Percentiles rank a stretch among this genome's conserved stretches.
Conservation (phyloP, 2,888 invertebrate species). For the Heliconius sara region DNA sequence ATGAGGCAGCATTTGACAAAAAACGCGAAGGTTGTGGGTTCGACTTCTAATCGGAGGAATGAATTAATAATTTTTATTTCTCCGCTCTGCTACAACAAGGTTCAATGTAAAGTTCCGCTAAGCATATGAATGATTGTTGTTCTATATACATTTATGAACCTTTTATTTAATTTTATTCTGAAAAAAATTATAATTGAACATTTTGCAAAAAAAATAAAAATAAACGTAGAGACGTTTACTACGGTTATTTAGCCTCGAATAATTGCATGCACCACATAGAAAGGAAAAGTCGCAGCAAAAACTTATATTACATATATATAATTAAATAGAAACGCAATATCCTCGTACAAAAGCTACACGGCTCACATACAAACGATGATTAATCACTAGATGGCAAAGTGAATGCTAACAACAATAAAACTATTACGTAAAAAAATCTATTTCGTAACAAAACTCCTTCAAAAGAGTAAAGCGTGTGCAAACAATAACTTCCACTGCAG, state of each 20-base stretch:
- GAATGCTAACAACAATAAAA: constrained; percentile 26
- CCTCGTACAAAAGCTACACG: constrained; percentile 25
- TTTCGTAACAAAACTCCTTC: constrained; percentile 22
- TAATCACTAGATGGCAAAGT: constrained; percentile 29
- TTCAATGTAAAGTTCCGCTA: too few species aligned
- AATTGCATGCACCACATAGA: background rate
- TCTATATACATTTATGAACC: too few species aligned
- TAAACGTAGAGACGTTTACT: background rate
- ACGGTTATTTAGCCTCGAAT: background rate
- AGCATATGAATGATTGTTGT: too few species aligned
- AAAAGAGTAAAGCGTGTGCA: constrained; percentile 21
- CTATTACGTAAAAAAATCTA: constrained; percentile 23
- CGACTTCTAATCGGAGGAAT: too few species aligned
- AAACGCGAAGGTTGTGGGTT: too few species aligned
- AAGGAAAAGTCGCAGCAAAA: background rate
- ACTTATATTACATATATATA: constrained; percentile 1
- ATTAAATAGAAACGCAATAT: constrained; percentile 29
- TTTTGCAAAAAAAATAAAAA: background rate
- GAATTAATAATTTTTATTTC: too few species aligned
- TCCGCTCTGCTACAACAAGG: too few species aligned
- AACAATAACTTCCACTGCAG: constrained; percentile 12
- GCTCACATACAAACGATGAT: constrained; percentile 29
- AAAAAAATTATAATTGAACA: background rate
- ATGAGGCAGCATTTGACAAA: too few species aligned
- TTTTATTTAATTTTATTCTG: too few species aligned